phyloP scores from a whole-genome alignment of 2,113 vertebrate genomes.

The Numenius arquata region DNA sequence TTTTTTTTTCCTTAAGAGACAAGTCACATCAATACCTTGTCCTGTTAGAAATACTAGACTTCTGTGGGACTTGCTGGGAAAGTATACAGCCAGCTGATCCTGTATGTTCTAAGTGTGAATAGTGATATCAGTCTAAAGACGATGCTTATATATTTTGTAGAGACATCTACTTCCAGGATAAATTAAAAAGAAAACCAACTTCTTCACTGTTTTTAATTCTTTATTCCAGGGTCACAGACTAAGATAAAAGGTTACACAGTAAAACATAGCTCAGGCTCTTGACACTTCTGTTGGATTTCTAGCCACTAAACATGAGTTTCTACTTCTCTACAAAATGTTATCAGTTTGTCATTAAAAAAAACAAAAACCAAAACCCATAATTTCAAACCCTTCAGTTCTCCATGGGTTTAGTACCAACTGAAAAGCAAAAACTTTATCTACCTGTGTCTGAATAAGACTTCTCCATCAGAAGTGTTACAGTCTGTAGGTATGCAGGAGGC shows the following conservation, averaged over 20 bases:
- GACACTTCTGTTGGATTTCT: neutral
- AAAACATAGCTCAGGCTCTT: neutral
- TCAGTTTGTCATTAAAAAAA: neutral
- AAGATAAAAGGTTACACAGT: neutral
- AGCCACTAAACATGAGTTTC: neutral
- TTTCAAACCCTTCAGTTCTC: neutral
- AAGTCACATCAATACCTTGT: neutral
- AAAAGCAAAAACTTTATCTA: neutral
- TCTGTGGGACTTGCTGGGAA: neutral
- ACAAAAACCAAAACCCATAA: neutral
- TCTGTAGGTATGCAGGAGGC: neutral
- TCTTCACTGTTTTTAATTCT: neutral
- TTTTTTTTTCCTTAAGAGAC: neutral
- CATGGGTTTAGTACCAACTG: neutral
- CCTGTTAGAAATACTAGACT: neutral
- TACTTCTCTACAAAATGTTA: neutral
- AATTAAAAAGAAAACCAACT: neutral
- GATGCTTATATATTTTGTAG: neutral
- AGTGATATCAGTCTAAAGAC: fast-evolving
- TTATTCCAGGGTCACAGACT: slow-evolving; percentile 24
- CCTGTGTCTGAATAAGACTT: neutral
- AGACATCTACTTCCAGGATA: neutral
- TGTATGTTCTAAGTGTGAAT: neutral
- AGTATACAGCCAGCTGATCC: neutral
- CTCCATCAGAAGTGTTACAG: neutral